Conservation (phyloP, 2,113 vertebrate genomes). For the Paracanthobrama guichenoti region DNA sequence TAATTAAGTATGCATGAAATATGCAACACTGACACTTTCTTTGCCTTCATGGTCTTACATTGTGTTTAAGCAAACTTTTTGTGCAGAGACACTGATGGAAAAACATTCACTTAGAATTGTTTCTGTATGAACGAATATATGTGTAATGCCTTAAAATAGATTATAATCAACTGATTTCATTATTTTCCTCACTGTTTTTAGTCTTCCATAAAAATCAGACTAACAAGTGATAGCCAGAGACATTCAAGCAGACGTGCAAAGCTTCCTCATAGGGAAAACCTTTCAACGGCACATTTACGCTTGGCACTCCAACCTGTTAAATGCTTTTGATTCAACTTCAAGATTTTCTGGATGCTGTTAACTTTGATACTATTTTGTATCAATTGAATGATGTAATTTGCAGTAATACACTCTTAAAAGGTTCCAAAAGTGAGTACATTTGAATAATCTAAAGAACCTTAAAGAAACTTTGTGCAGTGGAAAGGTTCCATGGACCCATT, state of each 20-base stretch:
- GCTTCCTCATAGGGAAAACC: slow-evolving; percentile 6
- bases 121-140: neutral
- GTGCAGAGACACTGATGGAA: neutral
- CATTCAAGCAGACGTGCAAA: neutral
- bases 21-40: neutral
- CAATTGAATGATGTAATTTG: too few relatives aligned
- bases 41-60: neutral
- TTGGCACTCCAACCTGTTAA: slow-evolving; percentile 40
- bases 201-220: neutral
- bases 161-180: neutral
- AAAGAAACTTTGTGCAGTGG: too few relatives aligned
- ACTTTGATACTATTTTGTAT: neutral
- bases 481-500: too few relatives aligned
- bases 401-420: neutral
- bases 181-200: neutral
- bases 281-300: neutral
- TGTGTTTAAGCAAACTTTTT: neutral
- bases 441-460: too few relatives aligned
- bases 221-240: neutral
- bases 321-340: slow-evolving; percentile 8
- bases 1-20: neutral
- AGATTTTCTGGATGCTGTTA: slow-evolving; percentile 29
- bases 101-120: neutral
- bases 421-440: neutral
- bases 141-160: neutral